phyloP scores from a whole-genome alignment of 53 echinoderm and acorn worm species.

The Pentamera pediparva region DNA sequence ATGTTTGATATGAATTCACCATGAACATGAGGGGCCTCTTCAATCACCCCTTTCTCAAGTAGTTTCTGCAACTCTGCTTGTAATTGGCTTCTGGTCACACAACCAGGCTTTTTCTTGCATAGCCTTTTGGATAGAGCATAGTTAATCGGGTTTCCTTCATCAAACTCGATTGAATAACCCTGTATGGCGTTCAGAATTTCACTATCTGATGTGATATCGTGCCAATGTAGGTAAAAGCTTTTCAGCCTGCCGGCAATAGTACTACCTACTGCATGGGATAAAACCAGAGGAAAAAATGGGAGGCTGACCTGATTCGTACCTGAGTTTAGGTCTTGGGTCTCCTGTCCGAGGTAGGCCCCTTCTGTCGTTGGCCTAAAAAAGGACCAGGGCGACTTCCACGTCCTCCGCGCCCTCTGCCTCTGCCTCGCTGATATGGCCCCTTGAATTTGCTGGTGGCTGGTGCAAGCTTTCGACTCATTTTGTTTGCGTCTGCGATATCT shows the following conservation, averaged over 20 bases:
- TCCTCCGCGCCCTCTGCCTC: constrained; percentile 20
- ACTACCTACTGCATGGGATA: background rate
- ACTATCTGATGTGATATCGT: constrained; percentile 29
- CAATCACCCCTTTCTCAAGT: constrained; percentile 18
- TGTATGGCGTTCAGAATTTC: constrained; percentile 17
- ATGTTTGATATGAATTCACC: constrained; percentile 39
- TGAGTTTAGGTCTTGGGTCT: background rate
- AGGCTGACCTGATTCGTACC: no score
- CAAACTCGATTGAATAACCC: constrained; percentile 41
- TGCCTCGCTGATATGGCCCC: background rate
- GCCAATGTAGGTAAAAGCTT: background rate
- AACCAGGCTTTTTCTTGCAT: no score
- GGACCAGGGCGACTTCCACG: background rate
- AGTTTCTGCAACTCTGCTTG: background rate
- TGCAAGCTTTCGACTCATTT: constrained; percentile 9
- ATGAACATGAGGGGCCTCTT: background rate
- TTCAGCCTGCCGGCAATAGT: constrained; percentile 16
- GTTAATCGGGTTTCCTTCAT: background rate
- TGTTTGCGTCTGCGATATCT: constrained; percentile 17
- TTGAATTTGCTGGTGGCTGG: background rate
- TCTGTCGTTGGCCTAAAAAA: constrained; percentile 44
- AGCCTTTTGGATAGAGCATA: no score
- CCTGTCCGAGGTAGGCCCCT: constrained; percentile 2
- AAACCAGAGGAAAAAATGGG: no score
- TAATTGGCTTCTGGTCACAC: no score